These are phyloP conservation scores for Hylomyscus alleni DNA, from an alignment of 2,797 vertebrate genomes.

Conservation along the genomic window DNA sequence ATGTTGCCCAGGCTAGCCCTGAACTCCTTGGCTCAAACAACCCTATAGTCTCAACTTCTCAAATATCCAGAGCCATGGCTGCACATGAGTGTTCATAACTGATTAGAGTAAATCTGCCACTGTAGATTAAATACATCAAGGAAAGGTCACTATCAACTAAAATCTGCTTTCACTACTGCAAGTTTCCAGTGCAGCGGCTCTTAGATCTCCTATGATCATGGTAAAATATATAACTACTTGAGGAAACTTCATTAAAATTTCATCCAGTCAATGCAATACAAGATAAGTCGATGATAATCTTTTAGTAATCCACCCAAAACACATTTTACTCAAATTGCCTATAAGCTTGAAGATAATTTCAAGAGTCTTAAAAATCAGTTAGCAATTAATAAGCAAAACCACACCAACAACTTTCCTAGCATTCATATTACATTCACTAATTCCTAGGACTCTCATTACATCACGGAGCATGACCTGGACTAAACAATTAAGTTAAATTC, in stretches of 20 bases:
- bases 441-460: not conserved
- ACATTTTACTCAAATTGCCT: not conserved
- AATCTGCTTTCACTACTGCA: not conserved
- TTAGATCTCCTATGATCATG: not conserved
- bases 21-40: not conserved
- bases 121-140: not conserved
- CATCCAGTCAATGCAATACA: not conserved
- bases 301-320: not conserved
- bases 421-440: not conserved
- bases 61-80: not conserved
- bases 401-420: not conserved
- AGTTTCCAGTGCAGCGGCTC: not conserved
- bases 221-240: not conserved
- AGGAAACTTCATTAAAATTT: conserved; percentile 49
- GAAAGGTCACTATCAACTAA: not conserved
- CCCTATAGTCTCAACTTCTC: not conserved
- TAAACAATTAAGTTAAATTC: not conserved
- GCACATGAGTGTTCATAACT: not conserved
- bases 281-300: not conserved
- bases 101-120: not conserved
- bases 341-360: conserved; percentile 18
- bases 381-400: conserved; percentile 12
- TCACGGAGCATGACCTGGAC: not conserved
- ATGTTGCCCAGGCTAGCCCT: not conserved
- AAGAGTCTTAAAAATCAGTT: conserved; percentile 20